Percentiles rank a stretch among this genome's conserved stretches.
phyloP scores from a whole-genome alignment of 1,140 invertebrate species.

The Holotrichia oblita region DNA sequence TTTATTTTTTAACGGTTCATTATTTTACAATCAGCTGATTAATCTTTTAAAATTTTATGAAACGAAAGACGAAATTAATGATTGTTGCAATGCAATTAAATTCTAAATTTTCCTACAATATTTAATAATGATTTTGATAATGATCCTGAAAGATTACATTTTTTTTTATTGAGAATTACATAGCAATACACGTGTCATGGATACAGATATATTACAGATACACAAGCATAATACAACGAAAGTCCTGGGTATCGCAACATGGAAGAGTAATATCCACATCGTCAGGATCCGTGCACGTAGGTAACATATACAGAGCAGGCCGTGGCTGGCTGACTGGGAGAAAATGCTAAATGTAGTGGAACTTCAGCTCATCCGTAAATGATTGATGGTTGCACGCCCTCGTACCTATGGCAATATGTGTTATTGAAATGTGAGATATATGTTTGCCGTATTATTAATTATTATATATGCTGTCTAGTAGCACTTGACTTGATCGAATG shows the following conservation, averaged over 20 bases:
- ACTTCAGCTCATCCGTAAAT: conserved; percentile 61
- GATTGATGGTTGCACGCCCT: conserved; percentile 60
- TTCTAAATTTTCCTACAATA: no score
- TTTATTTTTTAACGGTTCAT: no score
- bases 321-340: conserved; percentile 30
- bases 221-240: neutral
- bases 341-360: conserved; percentile 61
- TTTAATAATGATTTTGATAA: no score
- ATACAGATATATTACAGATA: neutral
- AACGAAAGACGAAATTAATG: no score
- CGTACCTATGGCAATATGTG: conserved; percentile 60
- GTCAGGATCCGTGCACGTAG: neutral
- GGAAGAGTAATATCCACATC: conserved; percentile 28
- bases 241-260: neutral
- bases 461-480: conserved; percentile 31
- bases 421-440: conserved; percentile 59
- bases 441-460: conserved; percentile 35
- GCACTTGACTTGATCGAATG: conserved; percentile 22
- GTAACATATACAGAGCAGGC: neutral
- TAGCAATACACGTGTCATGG: neutral
- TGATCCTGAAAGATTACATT: no score
- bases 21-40: no score
- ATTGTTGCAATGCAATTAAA: no score
- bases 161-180: no score
- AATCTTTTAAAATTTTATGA: no score